Evolutionary conservation across 2,888 invertebrate genomes (phyloP).

Genomic region (Acrobeloides nanus): DNA sequence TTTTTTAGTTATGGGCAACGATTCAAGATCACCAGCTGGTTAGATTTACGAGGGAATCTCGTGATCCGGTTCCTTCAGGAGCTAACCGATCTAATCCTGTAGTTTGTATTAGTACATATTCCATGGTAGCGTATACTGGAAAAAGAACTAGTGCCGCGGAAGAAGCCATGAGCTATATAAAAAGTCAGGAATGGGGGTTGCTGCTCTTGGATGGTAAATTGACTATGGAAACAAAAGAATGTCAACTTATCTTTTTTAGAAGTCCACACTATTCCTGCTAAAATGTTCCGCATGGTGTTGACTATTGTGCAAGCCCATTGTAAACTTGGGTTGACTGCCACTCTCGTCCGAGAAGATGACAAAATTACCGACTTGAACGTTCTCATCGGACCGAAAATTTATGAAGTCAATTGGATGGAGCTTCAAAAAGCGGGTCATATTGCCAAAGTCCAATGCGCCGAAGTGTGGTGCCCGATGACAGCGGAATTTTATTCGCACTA

Average conservation of each 20-base stretch:
- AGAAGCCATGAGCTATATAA: constrained; percentile 97
- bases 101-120: constrained; percentile 73
- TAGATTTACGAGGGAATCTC: constrained; percentile 72
- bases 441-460: constrained; percentile 95
- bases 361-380: constrained; percentile 99
- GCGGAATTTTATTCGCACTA: constrained; percentile 98
- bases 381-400: constrained; percentile 78
- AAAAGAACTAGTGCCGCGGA: constrained; percentile 97
- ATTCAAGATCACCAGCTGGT: constrained; percentile 97
- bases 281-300: constrained; percentile 95
- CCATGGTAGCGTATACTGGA: constrained; percentile 97
- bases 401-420: constrained; percentile 99
- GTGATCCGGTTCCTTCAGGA: constrained; percentile 62
- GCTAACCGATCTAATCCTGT: constrained; percentile 84
- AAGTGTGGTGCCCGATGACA: constrained; percentile 98
- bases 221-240: background rate
- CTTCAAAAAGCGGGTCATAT: constrained; percentile 88
- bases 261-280: constrained; percentile 98
- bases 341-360: constrained; percentile 92
- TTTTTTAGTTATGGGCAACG: constrained; percentile 96
- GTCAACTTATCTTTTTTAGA: constrained; percentile 60
- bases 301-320: constrained; percentile 97
- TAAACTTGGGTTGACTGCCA: constrained; percentile 91
- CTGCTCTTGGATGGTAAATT: constrained; percentile 75
- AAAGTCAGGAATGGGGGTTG: constrained; percentile 97